Percentiles rank a stretch among this genome's conserved stretches.
Conservation (phyloP, 2,888 invertebrate genomes). For the Ormyrus thymus region DNA sequence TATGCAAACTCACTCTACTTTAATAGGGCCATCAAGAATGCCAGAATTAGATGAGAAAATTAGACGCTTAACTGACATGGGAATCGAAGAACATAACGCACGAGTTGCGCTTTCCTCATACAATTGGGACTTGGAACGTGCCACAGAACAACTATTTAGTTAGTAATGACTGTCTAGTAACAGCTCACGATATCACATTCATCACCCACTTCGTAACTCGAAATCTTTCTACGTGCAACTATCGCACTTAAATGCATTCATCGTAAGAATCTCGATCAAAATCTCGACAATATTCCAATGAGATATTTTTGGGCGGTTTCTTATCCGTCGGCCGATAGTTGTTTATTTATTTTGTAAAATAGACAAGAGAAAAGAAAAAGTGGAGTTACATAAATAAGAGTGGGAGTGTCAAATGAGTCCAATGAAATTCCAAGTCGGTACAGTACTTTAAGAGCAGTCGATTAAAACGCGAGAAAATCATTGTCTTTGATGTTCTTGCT, state of each 20-base stretch:
- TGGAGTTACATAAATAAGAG: constrained; percentile 36
- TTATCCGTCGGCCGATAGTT: constrained; percentile 58
- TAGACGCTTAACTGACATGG: constrained; percentile 93
- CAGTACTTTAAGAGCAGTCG: constrained; percentile 52
- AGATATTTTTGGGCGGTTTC: constrained; percentile 54
- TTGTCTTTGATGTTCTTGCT: constrained; percentile 47
- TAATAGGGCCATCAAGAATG: constrained; percentile 83
- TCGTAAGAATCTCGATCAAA: constrained; percentile 61
- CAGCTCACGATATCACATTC: constrained; percentile 59
- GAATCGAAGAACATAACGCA: constrained; percentile 92
- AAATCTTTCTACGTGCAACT: constrained; percentile 45
- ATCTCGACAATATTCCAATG: constrained; percentile 63
- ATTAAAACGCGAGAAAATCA: constrained; percentile 47
- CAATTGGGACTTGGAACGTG: constrained; percentile 94
- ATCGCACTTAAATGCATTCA: constrained; percentile 58
- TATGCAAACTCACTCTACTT: constrained; percentile 58
- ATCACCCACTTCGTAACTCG: constrained; percentile 61
- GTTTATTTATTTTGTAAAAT: constrained; percentile 68
- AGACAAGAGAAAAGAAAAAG: constrained; percentile 62
- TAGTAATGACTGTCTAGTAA: constrained; percentile 76
- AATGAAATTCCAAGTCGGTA: constrained; percentile 52
- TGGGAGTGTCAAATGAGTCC: constrained; percentile 41
- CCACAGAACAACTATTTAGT: constrained; percentile 92
- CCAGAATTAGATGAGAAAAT: constrained; percentile 92
- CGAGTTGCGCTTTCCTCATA: constrained; percentile 92